phyloP scores from a whole-genome alignment of 2,888 invertebrate species.

The Teinopalpus imperialis region DNA sequence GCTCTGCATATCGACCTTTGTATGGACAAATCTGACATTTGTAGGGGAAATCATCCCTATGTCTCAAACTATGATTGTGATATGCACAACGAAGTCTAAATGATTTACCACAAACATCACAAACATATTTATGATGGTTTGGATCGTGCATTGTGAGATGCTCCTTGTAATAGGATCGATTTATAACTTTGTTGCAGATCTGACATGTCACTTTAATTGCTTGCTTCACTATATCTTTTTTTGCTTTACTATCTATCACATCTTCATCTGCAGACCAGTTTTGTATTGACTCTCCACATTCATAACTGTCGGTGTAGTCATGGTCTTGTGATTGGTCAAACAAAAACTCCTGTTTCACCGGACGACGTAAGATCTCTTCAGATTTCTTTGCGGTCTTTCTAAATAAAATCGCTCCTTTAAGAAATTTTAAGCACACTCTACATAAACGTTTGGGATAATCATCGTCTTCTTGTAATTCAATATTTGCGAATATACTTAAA shows the following conservation, averaged over 20 bases:
- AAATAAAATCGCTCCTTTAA: slow-evolving; percentile 52
- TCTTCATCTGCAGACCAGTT: slow-evolving; percentile 30
- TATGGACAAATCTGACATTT: slow-evolving; percentile 50
- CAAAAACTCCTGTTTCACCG: slow-evolving; percentile 30
- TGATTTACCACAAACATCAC: slow-evolving; percentile 46
- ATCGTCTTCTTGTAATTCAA: slow-evolving; percentile 47
- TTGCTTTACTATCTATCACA: slow-evolving; percentile 19
- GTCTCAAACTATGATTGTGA: slow-evolving; percentile 44
- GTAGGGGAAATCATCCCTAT: slow-evolving; percentile 41
- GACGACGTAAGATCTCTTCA: slow-evolving; percentile 44
- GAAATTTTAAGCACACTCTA: slow-evolving; percentile 48
- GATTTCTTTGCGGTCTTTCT: slow-evolving; percentile 51
- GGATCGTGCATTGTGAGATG: slow-evolving; percentile 47
- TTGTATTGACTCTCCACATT: slow-evolving; percentile 25
- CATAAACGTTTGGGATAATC: slow-evolving; percentile 55
- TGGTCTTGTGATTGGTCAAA: slow-evolving; percentile 24
- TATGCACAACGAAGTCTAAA: slow-evolving; percentile 46
- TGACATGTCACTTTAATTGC: slow-evolving; percentile 41
- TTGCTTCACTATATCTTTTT: slow-evolving; percentile 27
- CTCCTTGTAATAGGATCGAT: slow-evolving; percentile 41
- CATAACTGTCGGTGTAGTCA: slow-evolving; percentile 19
- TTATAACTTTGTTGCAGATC: slow-evolving; percentile 42
- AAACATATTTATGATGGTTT: slow-evolving; percentile 43
- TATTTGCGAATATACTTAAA: slow-evolving; percentile 45
- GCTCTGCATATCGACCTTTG: slow-evolving; percentile 38